Conservation (phyloP, 2,113 vertebrate genomes). For the Galeopterus variegatus region DNA sequence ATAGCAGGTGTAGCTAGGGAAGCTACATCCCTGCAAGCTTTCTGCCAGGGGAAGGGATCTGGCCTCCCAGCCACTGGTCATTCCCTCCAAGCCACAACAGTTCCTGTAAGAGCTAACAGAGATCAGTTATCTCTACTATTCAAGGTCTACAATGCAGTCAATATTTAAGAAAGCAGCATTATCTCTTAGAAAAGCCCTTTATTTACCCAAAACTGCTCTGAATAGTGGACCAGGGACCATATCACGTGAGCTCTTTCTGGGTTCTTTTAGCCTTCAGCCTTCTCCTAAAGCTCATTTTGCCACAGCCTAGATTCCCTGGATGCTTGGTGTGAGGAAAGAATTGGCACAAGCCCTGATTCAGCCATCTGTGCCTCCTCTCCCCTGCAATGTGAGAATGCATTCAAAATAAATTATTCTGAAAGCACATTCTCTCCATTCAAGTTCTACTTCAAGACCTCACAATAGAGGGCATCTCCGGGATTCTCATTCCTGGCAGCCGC, state of each 20-base stretch:
- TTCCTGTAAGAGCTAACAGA: background rate
- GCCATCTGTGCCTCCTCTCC: conserved; percentile 64
- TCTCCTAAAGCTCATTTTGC: conserved; percentile 39
- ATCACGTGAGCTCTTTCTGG: background rate
- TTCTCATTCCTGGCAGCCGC: background rate
- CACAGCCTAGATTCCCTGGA: conserved; percentile 38
- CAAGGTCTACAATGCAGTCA: background rate
- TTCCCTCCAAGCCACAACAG: conserved; percentile 25
- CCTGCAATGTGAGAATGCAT: conserved; percentile 49
- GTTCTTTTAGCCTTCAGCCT: background rate
- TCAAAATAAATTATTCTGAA: conserved; percentile 73
- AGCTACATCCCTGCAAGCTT: conserved; percentile 6
- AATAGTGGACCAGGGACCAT: background rate
- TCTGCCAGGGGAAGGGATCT: background rate
- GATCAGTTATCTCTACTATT: background rate
- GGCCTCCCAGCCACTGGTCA: background rate
- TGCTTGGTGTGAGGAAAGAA: conserved; percentile 31
- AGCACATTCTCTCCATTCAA: conserved; percentile 40
- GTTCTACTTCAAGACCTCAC: conserved; percentile 53
- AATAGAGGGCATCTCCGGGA: conserved; percentile 52
- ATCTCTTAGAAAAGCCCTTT: conserved; percentile 15
- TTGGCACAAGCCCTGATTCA: conserved; percentile 45
- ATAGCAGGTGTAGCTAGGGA: conserved; percentile 10
- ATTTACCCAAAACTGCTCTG: conserved; percentile 43
- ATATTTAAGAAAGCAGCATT: conserved; percentile 50